Evolutionary conservation across 2,888 invertebrate genomes (phyloP), one percentile per base, ranked within the genome.

Genomic region (Ypsolopha scabrella): DNA sequence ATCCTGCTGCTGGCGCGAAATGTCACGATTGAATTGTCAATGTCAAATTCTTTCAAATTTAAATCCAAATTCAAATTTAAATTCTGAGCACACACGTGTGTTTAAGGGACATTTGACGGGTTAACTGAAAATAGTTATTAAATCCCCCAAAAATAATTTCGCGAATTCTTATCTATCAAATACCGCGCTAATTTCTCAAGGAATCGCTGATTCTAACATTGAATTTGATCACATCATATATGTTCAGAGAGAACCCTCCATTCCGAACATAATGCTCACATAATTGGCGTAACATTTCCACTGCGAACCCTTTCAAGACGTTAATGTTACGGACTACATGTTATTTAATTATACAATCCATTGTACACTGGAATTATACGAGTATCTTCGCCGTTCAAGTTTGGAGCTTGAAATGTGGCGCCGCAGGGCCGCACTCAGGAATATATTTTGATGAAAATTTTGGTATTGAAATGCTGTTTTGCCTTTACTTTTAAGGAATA

Each of bases 301-400:
- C 73, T 77, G 76, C 71, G 72, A 76, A 83, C 85, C 85, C 83
- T 85, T 81, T 83, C 80, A 82, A 82, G 81, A 77, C 79, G 72
- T 76, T 77, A 75, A 83, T 75, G 79, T 80, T 75, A 78, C 73
- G 71, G 78, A 75, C 78, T 83, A 81, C 81, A 82, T 85, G 80
- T 86, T 85, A 85, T 86, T 86, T 85, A 85, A 86, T 86, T 86
- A 86, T 77, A 70, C 75, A 82, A 82, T 83, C 83, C 79, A 72
- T 77, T 75, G 70, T 67, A 85, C 83, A 82, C 82, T 85, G 79
- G 77, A 79, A 72, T 78, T 75, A 75, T 74, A 74, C 24, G 9
- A 43, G 43, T 43, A 13, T 14, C 41, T 41, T 7, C 14, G 1
- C 9, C 13, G 24, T 43, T 43, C n/a, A n/a, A 43, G 24, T 43